These are phyloP conservation scores for Phyllostomus hastatus DNA, from an alignment of 2,113 vertebrate genomes.

Conservation along the genomic window DNA sequence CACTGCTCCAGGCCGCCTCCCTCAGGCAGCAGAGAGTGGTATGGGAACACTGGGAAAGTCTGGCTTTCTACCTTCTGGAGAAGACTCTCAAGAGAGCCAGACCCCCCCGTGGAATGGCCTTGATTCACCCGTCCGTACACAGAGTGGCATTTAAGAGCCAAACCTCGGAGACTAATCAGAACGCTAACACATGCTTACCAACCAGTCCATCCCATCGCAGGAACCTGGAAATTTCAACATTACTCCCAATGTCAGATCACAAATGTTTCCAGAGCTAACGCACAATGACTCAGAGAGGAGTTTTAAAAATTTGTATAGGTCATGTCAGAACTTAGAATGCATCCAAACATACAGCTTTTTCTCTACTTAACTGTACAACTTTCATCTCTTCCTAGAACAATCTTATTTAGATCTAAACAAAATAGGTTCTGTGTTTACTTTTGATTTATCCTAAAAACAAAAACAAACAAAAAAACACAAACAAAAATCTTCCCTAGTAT, in stretches of 20 bases:
- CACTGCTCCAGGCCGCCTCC: not conserved
- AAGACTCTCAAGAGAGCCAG: slow-evolving; percentile 40
- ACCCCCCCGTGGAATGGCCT: slow-evolving; percentile 52
- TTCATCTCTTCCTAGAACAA: not conserved
- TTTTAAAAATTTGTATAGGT: not conserved
- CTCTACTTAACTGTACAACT: slow-evolving; percentile 47
- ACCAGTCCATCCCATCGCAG: slow-evolving; percentile 65
- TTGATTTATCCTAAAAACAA: slow-evolving; percentile 50
- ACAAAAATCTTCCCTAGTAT: not conserved
- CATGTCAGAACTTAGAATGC: slow-evolving; percentile 23
- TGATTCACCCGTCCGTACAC: slow-evolving; percentile 71
- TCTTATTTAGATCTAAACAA: not conserved
- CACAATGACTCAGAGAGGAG: not conserved
- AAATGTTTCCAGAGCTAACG: not conserved
- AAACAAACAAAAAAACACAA: not conserved
- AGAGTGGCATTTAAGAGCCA: slow-evolving; percentile 48
- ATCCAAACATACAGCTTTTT: slow-evolving; percentile 34
- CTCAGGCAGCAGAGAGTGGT: not conserved
- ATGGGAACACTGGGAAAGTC: not conserved
- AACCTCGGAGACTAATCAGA: slow-evolving; percentile 59
- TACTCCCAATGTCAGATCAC: slow-evolving; percentile 30
- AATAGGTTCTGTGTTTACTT: slow-evolving; percentile 21
- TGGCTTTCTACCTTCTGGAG: slow-evolving; percentile 58
- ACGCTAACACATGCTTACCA: not conserved
- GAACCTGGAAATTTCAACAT: slow-evolving; percentile 54